phyloP scores from a whole-genome alignment of 1,140 invertebrate genomes.

The Campoletis sonorensis region DNA sequence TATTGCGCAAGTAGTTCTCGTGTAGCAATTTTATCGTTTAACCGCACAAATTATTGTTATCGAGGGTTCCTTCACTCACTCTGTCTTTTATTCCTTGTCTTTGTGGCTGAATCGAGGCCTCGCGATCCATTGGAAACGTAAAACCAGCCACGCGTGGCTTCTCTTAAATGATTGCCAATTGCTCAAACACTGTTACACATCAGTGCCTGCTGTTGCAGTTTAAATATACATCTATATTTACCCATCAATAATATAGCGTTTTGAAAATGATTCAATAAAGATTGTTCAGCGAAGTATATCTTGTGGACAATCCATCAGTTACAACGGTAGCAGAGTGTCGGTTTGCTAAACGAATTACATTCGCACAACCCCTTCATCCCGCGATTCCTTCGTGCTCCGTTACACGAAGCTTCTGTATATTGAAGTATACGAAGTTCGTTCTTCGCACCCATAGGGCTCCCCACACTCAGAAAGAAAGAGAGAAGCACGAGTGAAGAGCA shows the following conservation, averaged over 20 bases:
- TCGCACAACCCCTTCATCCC: conserved; percentile 5
- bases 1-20: conserved; percentile 45
- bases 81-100: neutral
- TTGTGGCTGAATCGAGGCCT: neutral
- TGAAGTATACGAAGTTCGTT: neutral
- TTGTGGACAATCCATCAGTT: neutral
- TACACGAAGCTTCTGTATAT: neutral
- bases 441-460: no score
- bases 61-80: conserved; percentile 42
- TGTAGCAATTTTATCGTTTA: conserved; percentile 71
- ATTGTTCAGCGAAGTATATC: neutral
- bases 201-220: neutral
- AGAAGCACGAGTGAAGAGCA: neutral
- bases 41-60: conserved; percentile 72
- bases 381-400: neutral
- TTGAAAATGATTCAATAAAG: no score
- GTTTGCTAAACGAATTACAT: conserved; percentile 13
- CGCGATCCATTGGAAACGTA: neutral
- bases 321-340: neutral
- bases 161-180: neutral
- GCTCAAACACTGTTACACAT: neutral
- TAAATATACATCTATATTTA: neutral
- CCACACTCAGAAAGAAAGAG: neutral
- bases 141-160: neutral
- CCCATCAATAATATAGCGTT: no score